These are phyloP conservation scores for Drosophila cracens DNA, from an alignment of 2,888 invertebrate genomes.

Conservation along the genomic window DNA sequence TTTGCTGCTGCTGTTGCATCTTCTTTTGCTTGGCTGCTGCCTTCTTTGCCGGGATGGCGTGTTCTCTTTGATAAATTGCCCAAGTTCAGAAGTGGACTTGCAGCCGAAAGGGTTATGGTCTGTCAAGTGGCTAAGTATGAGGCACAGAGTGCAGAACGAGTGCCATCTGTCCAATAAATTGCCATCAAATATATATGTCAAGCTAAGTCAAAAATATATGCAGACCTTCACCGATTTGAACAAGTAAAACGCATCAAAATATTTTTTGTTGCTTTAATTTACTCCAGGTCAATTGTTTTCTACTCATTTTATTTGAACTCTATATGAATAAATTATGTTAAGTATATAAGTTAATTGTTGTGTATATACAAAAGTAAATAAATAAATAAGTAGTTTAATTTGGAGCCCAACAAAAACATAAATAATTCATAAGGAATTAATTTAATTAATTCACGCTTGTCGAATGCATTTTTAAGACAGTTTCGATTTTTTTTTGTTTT, in stretches of 20 bases:
- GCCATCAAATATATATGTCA: conserved; percentile 5
- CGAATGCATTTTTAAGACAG: background rate
- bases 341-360: background rate
- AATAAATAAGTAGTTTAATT: background rate
- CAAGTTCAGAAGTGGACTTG: conserved; percentile 52
- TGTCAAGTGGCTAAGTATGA: conserved; percentile 47
- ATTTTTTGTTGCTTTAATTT: background rate
- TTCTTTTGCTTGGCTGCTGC: conserved; percentile 22
- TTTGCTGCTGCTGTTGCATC: conserved; percentile 36
- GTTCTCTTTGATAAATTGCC: conserved; percentile 72
- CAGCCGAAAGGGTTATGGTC: conserved; percentile 25
- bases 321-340: background rate
- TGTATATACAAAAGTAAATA: background rate
- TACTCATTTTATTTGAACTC: background rate
- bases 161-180: conserved; percentile 16
- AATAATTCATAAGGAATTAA: background rate
- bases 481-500: background rate
- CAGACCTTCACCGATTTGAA: background rate
- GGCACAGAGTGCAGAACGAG: background rate
- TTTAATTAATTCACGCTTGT: background rate
- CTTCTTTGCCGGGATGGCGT: conserved; percentile 29
- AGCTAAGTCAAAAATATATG: background rate
- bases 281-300: background rate
- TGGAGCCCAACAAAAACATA: background rate
- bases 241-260: background rate